Evolutionary conservation across 2,113 vertebrate species (phyloP).

Genomic region (Seriola quinqueradiata): DNA sequence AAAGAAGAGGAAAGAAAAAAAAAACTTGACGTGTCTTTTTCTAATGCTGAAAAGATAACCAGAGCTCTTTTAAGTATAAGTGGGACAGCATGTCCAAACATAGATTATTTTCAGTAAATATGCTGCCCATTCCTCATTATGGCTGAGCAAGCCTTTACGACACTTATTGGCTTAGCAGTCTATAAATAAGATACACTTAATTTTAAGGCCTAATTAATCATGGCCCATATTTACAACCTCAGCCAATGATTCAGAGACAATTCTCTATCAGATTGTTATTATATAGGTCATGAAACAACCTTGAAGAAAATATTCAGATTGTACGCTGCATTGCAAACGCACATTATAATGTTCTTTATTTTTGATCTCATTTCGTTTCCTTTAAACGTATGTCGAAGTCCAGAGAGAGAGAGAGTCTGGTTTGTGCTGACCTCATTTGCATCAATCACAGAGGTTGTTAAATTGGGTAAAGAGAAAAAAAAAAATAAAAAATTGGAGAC

Average conservation of each 20-base stretch:
- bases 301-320: slow-evolving; percentile 13
- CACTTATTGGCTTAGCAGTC: slow-evolving; percentile 41
- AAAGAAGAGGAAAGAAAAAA: background rate
- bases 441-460: slow-evolving; percentile 54
- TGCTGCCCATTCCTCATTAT: slow-evolving; percentile 54
- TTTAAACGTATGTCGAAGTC: slow-evolving; percentile 13
- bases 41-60: slow-evolving; percentile 20
- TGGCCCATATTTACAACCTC: slow-evolving; percentile 46
- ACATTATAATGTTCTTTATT: background rate
- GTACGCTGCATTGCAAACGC: background rate
- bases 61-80: slow-evolving; percentile 49
- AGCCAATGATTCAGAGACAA: slow-evolving; percentile 22
- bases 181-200: slow-evolving; percentile 64
- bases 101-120: slow-evolving; percentile 58
- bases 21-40: slow-evolving; percentile 6
- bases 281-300: slow-evolving; percentile 31
- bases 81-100: slow-evolving; percentile 62
- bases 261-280: slow-evolving; percentile 16
- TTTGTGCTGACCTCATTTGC: slow-evolving; percentile 54
- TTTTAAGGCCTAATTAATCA: slow-evolving; percentile 65
- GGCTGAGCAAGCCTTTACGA: slow-evolving; percentile 59
- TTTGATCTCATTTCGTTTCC: background rate
- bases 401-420: slow-evolving; percentile 6
- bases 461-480: slow-evolving; percentile 25
- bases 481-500: slow-evolving; percentile 21